Conservation (phyloP, 2,797 vertebrate genomes). For the Fratercula arctica region DNA sequence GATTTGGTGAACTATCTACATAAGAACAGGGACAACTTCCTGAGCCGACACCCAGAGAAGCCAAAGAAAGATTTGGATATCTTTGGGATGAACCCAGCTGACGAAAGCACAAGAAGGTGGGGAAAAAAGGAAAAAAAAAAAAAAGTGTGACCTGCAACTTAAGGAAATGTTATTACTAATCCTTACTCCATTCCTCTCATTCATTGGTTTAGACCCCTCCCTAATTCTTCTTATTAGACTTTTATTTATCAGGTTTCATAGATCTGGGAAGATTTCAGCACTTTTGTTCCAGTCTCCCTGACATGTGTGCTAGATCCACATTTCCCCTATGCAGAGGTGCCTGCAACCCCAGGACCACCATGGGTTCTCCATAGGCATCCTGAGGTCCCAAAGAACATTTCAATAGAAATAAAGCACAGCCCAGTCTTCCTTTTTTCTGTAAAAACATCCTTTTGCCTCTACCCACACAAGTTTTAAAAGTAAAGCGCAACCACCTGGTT, state of each 20-base stretch:
- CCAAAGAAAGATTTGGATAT: constrained; percentile 94
- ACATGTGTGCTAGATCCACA: background rate
- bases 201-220: background rate
- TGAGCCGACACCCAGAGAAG: constrained; percentile 89
- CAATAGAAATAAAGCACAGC: background rate
- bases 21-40: constrained; percentile 95
- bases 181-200: background rate
- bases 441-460: background rate
- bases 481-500: background rate
- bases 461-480: background rate
- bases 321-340: background rate
- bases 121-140: background rate
- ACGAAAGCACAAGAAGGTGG: constrained; percentile 96
- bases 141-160: background rate
- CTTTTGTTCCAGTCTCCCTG: background rate
- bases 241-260: background rate
- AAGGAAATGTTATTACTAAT: background rate
- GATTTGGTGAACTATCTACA: constrained; percentile 98
- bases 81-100: constrained; percentile 92
- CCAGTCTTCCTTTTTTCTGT: background rate
- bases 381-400: background rate
- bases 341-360: background rate
- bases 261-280: background rate
- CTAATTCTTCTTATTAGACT: background rate
- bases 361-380: background rate